These are phyloP conservation scores for Dasysyrphus albostriatus DNA, from an alignment of 2,888 invertebrate species.

Conservation along the genomic window DNA sequence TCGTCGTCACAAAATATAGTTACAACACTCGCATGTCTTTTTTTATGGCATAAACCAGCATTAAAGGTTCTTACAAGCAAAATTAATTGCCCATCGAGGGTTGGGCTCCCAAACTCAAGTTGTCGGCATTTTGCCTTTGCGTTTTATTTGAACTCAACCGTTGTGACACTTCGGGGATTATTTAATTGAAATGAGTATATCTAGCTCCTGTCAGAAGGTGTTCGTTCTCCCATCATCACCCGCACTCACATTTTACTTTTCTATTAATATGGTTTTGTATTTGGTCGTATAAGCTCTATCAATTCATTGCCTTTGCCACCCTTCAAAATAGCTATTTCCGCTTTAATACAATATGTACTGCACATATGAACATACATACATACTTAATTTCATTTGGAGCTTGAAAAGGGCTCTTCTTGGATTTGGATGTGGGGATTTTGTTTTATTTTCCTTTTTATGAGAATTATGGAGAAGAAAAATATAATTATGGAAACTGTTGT, in stretches of 20 bases:
- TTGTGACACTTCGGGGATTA: constrained; percentile 19
- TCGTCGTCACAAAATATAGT: background rate
- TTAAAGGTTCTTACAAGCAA: constrained; percentile 55
- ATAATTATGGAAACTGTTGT: constrained; percentile 44
- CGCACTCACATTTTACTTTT: constrained; percentile 47
- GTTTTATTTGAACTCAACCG: constrained; percentile 42
- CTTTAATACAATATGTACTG: constrained; percentile 3
- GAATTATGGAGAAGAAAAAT: constrained; percentile 20
- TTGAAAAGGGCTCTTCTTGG: constrained; percentile 4
- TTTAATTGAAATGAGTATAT: background rate
- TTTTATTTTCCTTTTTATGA: background rate
- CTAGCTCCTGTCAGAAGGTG: constrained; percentile 17
- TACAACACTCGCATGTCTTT: constrained; percentile 29
- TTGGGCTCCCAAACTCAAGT: constrained; percentile 28
- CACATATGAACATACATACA: background rate
- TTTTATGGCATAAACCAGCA: constrained; percentile 61
- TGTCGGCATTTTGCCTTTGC: constrained; percentile 16
- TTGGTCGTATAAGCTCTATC: constrained; percentile 36
- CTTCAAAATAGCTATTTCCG: constrained; percentile 58
- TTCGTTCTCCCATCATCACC: constrained; percentile 31
- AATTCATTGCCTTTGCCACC: constrained; percentile 64
- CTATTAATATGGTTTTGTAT: constrained; percentile 36
- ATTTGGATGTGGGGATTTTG: background rate
- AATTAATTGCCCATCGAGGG: constrained; percentile 70
- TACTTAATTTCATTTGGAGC: background rate